phyloP scores from a whole-genome alignment of 2,888 invertebrate genomes.

The Marasmarcha lunaedactyla region DNA sequence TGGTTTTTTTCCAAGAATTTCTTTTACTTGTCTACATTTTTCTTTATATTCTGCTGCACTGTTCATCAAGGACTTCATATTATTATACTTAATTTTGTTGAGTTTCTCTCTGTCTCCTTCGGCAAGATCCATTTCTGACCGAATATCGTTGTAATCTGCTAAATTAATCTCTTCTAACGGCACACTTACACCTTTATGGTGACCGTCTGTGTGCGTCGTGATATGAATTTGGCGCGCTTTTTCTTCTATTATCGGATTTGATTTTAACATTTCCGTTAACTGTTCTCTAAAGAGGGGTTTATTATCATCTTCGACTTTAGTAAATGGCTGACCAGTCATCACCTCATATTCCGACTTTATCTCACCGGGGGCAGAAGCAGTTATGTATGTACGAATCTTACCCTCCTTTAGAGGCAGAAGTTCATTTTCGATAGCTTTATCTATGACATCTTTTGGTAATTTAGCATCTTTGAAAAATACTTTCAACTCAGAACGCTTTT shows the following conservation, averaged over 20 bases:
- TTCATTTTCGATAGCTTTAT: conserved; percentile 51
- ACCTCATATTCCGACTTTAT: conserved; percentile 52
- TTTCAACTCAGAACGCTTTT: conserved; percentile 38
- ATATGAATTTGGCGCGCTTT: conserved; percentile 59
- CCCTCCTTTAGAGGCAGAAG: conserved; percentile 30
- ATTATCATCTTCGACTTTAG: conserved; percentile 35
- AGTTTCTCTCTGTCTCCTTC: conserved; percentile 31
- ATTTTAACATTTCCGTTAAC: conserved; percentile 38
- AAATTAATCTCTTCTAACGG: conserved; percentile 45
- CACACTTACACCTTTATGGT: conserved; percentile 25
- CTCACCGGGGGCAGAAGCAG: conserved; percentile 37
- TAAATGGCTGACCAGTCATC: conserved; percentile 60
- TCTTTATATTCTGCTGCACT: conserved; percentile 30
- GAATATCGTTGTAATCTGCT: conserved; percentile 31
- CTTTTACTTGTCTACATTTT: conserved; percentile 16
- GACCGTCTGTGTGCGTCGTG: conserved; percentile 22
- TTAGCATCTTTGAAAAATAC: conserved; percentile 44
- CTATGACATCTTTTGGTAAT: conserved; percentile 34
- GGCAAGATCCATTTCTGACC: conserved; percentile 35
- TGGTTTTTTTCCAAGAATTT: conserved; percentile 13
- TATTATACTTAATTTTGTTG: conserved; percentile 40
- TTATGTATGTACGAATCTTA: conserved; percentile 36
- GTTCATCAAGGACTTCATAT: conserved; percentile 42
- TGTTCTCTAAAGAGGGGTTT: conserved; percentile 38
- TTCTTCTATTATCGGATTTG: conserved; percentile 43